Evolutionary conservation across 2,797 vertebrate species (phyloP).

Genomic region (Rhinogobio ventralis): DNA sequence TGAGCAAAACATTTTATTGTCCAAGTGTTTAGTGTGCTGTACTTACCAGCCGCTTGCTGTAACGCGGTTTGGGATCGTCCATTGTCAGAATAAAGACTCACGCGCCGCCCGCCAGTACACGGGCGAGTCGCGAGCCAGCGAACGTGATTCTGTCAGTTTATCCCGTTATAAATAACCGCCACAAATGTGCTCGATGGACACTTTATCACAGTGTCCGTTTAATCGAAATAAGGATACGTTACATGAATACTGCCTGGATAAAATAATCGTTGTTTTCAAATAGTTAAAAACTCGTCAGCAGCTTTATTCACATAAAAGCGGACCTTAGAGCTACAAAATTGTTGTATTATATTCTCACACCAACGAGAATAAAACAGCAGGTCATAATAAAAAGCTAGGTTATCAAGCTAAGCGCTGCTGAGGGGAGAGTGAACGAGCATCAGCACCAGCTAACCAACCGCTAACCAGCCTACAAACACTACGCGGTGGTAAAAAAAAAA

Average conservation of each 20-base stretch:
- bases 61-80: slow-evolving; percentile 86
- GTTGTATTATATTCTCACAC: background rate
- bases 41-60: slow-evolving; percentile 94
- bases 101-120: background rate
- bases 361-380: background rate
- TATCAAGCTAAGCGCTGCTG: slow-evolving; percentile 9
- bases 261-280: background rate
- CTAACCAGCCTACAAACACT: background rate
- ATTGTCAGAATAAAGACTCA: slow-evolving; percentile 63
- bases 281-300: too few species aligned
- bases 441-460: slow-evolving; percentile 13
- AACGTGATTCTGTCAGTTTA: slow-evolving; percentile 7
- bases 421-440: background rate
- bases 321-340: background rate
- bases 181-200: background rate
- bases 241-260: background rate
- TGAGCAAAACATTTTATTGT: background rate
- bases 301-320: background rate
- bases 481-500: background rate
- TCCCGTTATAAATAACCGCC: background rate
- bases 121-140: background rate
- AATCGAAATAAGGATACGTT: background rate
- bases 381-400: background rate
- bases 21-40: background rate
- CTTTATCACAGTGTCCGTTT: background rate